A percentile compares a stretch with the other conserved stretches of the same genome.
These are phyloP conservation scores for Pipistrellus kuhlii DNA, from an alignment of 2,797 vertebrate species.

Conservation along the genomic window DNA sequence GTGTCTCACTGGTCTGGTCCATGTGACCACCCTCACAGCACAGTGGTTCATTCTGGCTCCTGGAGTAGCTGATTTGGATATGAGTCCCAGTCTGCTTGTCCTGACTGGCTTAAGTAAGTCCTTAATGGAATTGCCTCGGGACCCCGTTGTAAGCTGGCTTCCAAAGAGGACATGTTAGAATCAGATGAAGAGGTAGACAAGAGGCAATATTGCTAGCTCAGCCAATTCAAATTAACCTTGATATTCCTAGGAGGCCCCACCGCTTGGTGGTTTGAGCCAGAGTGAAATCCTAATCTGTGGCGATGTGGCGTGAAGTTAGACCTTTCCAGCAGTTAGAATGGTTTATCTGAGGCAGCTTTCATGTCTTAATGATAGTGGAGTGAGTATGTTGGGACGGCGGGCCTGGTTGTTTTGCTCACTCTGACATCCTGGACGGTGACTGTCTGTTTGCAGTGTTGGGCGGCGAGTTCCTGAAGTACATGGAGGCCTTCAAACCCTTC, in stretches of 20 bases:
- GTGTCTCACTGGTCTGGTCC: neutral
- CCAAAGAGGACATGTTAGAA: neutral
- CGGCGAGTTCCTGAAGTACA: slow-evolving; percentile 97
- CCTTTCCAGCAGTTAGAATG: neutral
- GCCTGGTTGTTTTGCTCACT: neutral
- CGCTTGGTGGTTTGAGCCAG: neutral
- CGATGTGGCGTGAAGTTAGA: neutral
- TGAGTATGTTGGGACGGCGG: neutral
- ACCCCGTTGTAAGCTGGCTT: slow-evolving; percentile 15
- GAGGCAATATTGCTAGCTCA: neutral
- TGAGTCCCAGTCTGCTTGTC: slow-evolving; percentile 1
- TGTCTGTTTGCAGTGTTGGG: slow-evolving; percentile 91
- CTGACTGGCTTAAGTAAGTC: slow-evolving; percentile 7
- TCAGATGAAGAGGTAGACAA: neutral
- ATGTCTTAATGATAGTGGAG: neutral
- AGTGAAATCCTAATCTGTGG: neutral
- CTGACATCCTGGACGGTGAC: slow-evolving; percentile 25
- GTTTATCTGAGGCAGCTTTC: neutral
- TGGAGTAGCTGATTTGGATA: neutral
- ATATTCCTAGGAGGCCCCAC: neutral
- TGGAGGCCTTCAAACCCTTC: slow-evolving; percentile 99
- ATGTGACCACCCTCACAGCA: neutral
- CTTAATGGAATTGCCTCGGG: neutral
- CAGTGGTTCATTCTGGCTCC: slow-evolving; percentile 17
- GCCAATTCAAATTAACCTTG: neutral